A percentile compares a stretch with the other conserved stretches of the same genome.
Evolutionary conservation across 1,140 invertebrate genomes (phyloP).

Genomic region (Platyscapa corneri): DNA sequence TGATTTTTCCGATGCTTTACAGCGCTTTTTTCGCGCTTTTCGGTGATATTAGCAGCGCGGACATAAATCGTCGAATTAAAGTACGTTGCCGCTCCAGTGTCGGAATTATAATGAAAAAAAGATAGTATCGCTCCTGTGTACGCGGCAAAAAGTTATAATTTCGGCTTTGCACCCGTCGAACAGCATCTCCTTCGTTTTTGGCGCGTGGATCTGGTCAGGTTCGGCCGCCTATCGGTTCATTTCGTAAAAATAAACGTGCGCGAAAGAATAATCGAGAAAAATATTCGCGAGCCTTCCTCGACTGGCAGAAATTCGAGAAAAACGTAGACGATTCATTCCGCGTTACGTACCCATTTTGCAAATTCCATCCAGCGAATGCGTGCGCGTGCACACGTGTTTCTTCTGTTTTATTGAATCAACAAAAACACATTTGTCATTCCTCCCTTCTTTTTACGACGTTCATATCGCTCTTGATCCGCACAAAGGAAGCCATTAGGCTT

Average conservation of each 20-base stretch:
- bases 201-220: no score
- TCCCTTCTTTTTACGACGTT: no score
- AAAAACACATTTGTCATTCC: background rate
- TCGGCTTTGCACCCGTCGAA: background rate
- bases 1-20: conserved; percentile 25
- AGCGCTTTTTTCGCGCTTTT: conserved; percentile 23
- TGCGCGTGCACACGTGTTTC: background rate
- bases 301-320: background rate
- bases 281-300: background rate
- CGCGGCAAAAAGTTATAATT: background rate
- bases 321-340: background rate
- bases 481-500: background rate
- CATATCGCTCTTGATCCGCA: background rate
- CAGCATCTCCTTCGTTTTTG: background rate
- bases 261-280: background rate
- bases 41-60: background rate
- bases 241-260: background rate
- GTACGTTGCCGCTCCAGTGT: background rate
- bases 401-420: background rate
- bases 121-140: background rate
- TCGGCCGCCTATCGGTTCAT: background rate
- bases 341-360: background rate
- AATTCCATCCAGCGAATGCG: background rate
- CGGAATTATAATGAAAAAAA: conserved; percentile 24
- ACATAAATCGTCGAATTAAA: conserved; percentile 32